These are phyloP conservation scores for Tipula helvola DNA, from an alignment of 2,888 invertebrate genomes.

Conservation along the genomic window DNA sequence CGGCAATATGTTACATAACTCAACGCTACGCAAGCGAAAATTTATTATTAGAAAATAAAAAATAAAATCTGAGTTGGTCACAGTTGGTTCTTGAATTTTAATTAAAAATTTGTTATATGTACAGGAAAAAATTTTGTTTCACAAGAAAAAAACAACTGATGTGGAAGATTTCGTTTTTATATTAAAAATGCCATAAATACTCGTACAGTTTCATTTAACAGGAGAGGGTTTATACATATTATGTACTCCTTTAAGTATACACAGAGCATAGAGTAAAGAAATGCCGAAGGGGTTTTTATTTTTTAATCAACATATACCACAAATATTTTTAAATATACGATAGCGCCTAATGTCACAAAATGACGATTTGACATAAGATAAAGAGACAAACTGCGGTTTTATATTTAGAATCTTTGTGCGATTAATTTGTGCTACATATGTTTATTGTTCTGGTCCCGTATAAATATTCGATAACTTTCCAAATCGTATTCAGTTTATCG, in stretches of 20 bases:
- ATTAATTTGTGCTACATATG: not conserved
- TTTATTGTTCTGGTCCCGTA: not conserved
- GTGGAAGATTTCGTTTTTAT: not conserved
- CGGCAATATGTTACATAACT: not conserved
- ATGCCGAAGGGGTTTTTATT: not conserved
- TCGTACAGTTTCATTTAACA: not conserved
- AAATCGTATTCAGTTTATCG: not conserved
- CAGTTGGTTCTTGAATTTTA: constrained; percentile 14
- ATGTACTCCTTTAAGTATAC: not conserved
- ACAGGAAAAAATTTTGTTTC: not conserved
- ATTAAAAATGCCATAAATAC: not conserved
- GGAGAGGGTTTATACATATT: not conserved
- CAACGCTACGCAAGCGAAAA: not conserved
- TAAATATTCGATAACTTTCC: not conserved
- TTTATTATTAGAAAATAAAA: not conserved
- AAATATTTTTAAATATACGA: not conserved
- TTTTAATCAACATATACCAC: not conserved
- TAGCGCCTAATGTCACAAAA: not conserved
- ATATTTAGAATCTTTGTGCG: not conserved
- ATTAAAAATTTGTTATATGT: not conserved
- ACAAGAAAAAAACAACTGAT: not conserved
- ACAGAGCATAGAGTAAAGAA: not conserved
- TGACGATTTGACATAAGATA: not conserved
- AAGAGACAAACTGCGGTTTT: not conserved
- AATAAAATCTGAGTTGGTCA: constrained; percentile 13